Conservation (phyloP, 2,113 vertebrate genomes). For the Lophochroa leadbeateri region DNA sequence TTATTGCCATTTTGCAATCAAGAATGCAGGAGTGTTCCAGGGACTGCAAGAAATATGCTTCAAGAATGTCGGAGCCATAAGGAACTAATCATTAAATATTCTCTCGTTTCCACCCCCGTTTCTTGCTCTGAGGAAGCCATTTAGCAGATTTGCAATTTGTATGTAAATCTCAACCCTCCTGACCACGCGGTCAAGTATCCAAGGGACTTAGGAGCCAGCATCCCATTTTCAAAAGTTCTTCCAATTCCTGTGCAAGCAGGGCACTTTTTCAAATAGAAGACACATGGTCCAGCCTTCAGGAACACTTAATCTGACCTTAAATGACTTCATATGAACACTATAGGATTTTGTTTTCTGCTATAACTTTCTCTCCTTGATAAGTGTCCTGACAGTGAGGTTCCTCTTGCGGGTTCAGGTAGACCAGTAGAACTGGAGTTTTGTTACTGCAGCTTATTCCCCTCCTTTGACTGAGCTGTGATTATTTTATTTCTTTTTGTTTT, state of each 20-base stretch:
- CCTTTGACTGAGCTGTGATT: background rate
- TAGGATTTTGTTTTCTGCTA: background rate
- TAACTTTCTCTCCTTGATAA: background rate
- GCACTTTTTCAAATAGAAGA: constrained; percentile 32
- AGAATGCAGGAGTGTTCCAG: constrained; percentile 72
- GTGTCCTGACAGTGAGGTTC: background rate
- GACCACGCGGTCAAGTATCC: background rate
- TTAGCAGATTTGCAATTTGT: constrained; percentile 49
- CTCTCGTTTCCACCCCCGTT: constrained; percentile 53
- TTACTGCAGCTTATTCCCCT: background rate
- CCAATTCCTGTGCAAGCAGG: constrained; percentile 1
- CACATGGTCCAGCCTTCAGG: constrained; percentile 32
- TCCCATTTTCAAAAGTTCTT: background rate
- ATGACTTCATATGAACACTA: background rate
- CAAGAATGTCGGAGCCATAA: constrained; percentile 58
- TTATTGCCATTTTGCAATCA: constrained; percentile 68
- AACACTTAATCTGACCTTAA: constrained; percentile 17
- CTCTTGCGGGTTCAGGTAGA: background rate
- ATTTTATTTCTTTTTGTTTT: background rate
- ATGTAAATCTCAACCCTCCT: constrained; percentile 50
- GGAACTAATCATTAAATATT: constrained; percentile 62
- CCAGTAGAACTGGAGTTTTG: background rate
- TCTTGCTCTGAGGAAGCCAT: constrained; percentile 40
- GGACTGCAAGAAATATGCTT: constrained; percentile 65
- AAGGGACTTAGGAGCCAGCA: constrained; percentile 18